A percentile compares a stretch with the other conserved stretches of the same genome.
Conservation (phyloP, 2,888 invertebrate species). For the Agriopis leucophaearia region DNA sequence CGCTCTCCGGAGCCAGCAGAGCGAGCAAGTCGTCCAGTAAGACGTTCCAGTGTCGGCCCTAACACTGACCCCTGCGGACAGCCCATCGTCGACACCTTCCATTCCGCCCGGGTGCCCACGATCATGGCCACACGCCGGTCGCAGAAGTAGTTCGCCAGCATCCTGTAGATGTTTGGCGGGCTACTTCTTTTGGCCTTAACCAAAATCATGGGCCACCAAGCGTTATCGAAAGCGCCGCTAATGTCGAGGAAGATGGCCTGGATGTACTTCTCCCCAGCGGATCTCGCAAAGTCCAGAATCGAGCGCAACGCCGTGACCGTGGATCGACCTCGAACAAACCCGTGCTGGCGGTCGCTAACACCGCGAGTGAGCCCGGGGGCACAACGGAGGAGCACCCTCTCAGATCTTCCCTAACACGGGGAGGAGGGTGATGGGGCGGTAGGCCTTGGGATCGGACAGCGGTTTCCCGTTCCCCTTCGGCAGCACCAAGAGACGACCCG, state of each 20-base stretch:
- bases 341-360: background rate
- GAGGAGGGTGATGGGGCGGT: too few relatives aligned
- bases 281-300: background rate
- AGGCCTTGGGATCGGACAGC: too few relatives aligned
- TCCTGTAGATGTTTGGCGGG: slow-evolving; percentile 1
- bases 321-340: too few relatives aligned
- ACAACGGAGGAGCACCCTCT: too few relatives aligned
- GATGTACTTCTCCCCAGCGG: background rate
- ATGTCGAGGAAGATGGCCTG: background rate
- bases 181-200: background rate
- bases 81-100: background rate
- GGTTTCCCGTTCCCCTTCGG: too few relatives aligned
- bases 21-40: background rate
- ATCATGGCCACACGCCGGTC: background rate
- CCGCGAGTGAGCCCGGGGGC: too few relatives aligned
- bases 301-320: background rate
- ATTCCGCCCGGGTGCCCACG: background rate
- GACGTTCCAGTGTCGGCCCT: background rate
- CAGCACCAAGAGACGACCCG: too few relatives aligned
- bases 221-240: background rate
- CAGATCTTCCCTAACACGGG: too few relatives aligned
- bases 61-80: slow-evolving; percentile 1
- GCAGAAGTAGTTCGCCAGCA: background rate
- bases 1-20: background rate
- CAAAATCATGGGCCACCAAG: background rate